Evolutionary conservation across 1,140 invertebrate species (phyloP).

Genomic region (Sinella curviseta): DNA sequence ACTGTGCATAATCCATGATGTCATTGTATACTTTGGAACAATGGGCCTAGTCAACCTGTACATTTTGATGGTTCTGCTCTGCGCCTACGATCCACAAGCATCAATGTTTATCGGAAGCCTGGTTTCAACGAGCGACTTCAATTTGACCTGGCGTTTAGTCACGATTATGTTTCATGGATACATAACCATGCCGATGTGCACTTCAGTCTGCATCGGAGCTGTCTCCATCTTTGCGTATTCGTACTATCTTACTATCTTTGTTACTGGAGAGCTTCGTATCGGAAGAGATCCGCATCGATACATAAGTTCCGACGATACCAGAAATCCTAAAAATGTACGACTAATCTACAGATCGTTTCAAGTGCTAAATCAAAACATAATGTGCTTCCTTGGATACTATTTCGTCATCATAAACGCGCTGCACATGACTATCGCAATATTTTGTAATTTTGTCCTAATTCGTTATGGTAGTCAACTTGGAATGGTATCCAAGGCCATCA

Average conservation of each 20-base stretch:
- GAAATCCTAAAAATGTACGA: not conserved
- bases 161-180: too few relatives aligned
- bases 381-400: not conserved
- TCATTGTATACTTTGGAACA: too few relatives aligned
- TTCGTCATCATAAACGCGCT: not conserved
- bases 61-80: too few relatives aligned
- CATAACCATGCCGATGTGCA: too few relatives aligned
- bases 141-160: too few relatives aligned
- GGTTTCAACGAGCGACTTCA: too few relatives aligned
- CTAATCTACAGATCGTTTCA: not conserved
- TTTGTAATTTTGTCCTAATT: not conserved
- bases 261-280: not conserved
- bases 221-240: not conserved
- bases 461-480: not conserved
- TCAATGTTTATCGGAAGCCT: too few relatives aligned
- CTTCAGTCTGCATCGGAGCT: too few relatives aligned
- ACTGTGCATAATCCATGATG: too few relatives aligned
- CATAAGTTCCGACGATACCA: not conserved
- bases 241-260: not conserved
- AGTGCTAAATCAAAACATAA: not conserved
- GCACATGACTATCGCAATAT: not conserved
- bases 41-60: too few relatives aligned
- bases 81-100: too few relatives aligned
- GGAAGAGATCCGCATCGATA: not conserved
- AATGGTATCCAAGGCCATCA: not conserved